Evolutionary conservation across 2,797 vertebrate species (phyloP).

Genomic region (Hoplostethus mediterraneus): DNA sequence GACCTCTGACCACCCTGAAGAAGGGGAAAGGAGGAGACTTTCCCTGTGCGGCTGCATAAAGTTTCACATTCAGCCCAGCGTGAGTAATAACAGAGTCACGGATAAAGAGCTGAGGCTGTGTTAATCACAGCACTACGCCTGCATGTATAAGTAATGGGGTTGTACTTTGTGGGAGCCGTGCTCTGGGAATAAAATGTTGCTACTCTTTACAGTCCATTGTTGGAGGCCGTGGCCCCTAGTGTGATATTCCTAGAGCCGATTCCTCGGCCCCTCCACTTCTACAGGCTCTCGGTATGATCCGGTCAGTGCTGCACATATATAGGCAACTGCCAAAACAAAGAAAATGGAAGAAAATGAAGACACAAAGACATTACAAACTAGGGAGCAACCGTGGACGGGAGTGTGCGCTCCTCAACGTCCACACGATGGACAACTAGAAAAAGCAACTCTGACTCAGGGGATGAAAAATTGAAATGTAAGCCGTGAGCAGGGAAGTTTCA

Average conservation of each 20-base stretch:
- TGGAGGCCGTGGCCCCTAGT: not conserved
- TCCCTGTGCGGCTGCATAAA: slow-evolving; percentile 48
- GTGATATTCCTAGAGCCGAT: not conserved
- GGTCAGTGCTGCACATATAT: too few relatives aligned
- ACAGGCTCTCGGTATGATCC: too few relatives aligned
- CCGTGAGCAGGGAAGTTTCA: too few relatives aligned
- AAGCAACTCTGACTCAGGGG: too few relatives aligned
- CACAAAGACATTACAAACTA: too few relatives aligned
- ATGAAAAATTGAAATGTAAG: too few relatives aligned
- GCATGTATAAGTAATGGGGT: slow-evolving; percentile 35
- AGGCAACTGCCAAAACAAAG: not conserved
- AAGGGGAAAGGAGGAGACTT: slow-evolving; percentile 25
- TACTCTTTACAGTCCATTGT: slow-evolving; percentile 4
- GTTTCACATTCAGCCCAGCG: slow-evolving; percentile 34
- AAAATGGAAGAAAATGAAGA: too few relatives aligned
- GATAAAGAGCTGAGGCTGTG: slow-evolving; percentile 45
- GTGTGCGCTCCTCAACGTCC: too few relatives aligned
- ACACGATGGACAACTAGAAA: too few relatives aligned
- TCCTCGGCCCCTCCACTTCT: too few relatives aligned
- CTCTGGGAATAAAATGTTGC: not conserved
- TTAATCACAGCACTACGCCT: slow-evolving; percentile 41
- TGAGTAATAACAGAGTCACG: slow-evolving; percentile 33
- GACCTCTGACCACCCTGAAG: not conserved
- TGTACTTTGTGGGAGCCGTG: slow-evolving; percentile 7
- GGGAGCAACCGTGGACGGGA: too few relatives aligned